Percentiles rank a stretch among this genome's conserved stretches.
Evolutionary conservation across 1,140 invertebrate genomes (phyloP).

Genomic region (Apis laboriosa): DNA sequence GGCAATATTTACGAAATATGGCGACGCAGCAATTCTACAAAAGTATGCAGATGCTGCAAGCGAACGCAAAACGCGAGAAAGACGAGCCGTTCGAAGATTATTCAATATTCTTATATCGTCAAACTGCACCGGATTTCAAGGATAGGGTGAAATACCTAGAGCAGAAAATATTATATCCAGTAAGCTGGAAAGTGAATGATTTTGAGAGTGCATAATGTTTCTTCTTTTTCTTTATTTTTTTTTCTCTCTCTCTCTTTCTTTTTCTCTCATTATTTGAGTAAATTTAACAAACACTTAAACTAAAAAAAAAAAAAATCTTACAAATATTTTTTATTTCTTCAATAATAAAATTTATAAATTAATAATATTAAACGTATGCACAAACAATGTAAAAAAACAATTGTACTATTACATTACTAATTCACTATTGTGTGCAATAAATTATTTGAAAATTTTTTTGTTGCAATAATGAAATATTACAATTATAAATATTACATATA

Average conservation of each 20-base stretch:
- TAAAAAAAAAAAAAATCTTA: too few species aligned
- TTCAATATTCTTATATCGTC: constrained; percentile 87
- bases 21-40: constrained; percentile 88
- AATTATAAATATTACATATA: background rate
- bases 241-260: background rate
- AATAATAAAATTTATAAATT: background rate
- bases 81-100: constrained; percentile 87
- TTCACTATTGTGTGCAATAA: background rate
- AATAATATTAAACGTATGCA: background rate
- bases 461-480: background rate
- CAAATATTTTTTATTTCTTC: background rate
- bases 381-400: background rate
- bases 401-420: constrained; percentile 15
- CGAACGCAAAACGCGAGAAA: constrained; percentile 83
- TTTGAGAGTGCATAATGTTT: constrained; percentile 35
- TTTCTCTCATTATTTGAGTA: background rate
- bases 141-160: constrained; percentile 90
- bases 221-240: constrained; percentile 3
- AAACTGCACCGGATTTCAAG: constrained; percentile 88
- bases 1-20: constrained; percentile 85
- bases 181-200: constrained; percentile 81
- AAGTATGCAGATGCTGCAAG: constrained; percentile 89
- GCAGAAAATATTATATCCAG: constrained; percentile 87
- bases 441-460: background rate
- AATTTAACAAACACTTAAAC: constrained; percentile 18